Base-by-base conservation (phyloP, 2,797 vertebrate species). In the Notoglanidium macrostoma region DNA sequence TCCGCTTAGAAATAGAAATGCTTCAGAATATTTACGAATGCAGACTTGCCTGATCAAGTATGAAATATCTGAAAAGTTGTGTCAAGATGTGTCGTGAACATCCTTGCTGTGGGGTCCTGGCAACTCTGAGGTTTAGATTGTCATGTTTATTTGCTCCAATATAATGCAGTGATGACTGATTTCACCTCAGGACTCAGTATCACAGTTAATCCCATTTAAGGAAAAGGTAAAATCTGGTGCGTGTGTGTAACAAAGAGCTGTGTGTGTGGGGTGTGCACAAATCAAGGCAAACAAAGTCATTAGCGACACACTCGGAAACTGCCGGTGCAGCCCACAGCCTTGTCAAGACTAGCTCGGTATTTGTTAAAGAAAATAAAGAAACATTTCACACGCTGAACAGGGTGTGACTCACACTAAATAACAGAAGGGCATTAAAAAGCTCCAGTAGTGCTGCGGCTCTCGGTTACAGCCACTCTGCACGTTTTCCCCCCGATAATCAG, bases 271-370 rank as follows among this genome's bases (percentile, higher is more conserved):
- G 44, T n/a, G 32, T 35, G 21, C 15, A 82, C n/a, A 32, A 67
- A 83, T 19, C 44, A 35, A 11, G 46, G 54, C 32, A 80, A 59
- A 59, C 55, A 59, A 77, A 46, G 40, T 44, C 59, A 63, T 63
- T 44, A n/a, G 5, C 12, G 9, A 17, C 23, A 63, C 6, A 46
- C 26, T 11, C 40, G 2, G 79, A 63, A 81, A 46, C 40, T 65
- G 59, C 57, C 15, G 35, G 19, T 46, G 78, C 12, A 15, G 44
- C 59, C 0, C 59, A 29, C 61, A 29, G 15, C 46, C 61, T 83
- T 84, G 82, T 72, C 49, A 29, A 57, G 83, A 84, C 83, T 57
- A n/a, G 67, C 68, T 84, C 6, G 17, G 67, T 59, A 73, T 73
- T 72, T 59, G n/a, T 84, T 40, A 11, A 73, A 73, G 29, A 57